Conservation (phyloP, 2,113 vertebrate genomes). For the Anarhynchus alexandrinus region DNA sequence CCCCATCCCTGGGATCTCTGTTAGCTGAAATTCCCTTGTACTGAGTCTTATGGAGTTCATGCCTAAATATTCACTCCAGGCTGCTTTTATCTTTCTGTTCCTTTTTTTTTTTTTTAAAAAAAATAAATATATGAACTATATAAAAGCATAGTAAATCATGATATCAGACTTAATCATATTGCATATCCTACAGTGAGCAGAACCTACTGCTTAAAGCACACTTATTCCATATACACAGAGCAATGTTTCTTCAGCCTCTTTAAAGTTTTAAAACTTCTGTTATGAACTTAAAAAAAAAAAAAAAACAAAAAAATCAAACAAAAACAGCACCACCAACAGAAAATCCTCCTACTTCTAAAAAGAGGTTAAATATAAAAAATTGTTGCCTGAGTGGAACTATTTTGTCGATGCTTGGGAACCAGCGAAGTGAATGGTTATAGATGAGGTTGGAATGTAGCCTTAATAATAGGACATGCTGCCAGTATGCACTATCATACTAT, state of each 20-base stretch:
- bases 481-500: not conserved
- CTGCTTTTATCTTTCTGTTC: not conserved
- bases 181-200: not conserved
- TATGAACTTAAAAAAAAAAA: not conserved
- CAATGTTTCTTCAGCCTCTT: not conserved
- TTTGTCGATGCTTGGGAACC: not conserved
- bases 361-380: not conserved
- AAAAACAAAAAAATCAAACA: too few relatives aligned
- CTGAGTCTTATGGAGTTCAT: not conserved
- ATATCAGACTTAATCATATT: not conserved
- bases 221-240: not conserved
- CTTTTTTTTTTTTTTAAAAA: not conserved
- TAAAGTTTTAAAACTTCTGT: not conserved
- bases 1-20: not conserved
- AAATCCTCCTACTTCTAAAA: not conserved
- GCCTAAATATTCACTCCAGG: not conserved
- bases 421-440: not conserved
- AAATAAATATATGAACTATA: not conserved
- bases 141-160: not conserved
- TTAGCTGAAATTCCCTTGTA: not conserved
- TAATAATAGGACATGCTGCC: not conserved
- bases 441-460: not conserved
- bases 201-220: not conserved
- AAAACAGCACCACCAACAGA: too few relatives aligned
- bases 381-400: not conserved